These are phyloP conservation scores for Sminthopsis crassicaudata DNA, from an alignment of 2,113 vertebrate genomes.

Conservation along the genomic window DNA sequence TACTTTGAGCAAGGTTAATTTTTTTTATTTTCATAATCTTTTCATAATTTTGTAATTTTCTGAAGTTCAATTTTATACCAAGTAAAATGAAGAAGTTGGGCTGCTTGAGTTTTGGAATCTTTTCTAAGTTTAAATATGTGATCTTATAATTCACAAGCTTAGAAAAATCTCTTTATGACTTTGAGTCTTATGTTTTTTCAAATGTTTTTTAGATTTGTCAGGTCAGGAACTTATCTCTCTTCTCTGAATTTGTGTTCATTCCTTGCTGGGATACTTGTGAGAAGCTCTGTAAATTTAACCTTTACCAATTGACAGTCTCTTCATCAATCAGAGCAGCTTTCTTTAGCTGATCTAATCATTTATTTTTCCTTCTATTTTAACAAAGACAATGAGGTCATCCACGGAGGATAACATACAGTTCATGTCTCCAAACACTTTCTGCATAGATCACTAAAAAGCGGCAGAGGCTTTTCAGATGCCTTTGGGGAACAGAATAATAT, in stretches of 20 bases:
- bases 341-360: neutral
- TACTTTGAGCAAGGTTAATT: neutral
- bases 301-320: neutral
- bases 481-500: neutral
- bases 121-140: neutral
- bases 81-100: neutral
- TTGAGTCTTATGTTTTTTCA: neutral
- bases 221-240: neutral
- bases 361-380: neutral
- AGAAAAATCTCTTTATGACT: neutral
- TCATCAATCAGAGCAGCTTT: neutral
- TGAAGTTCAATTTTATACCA: neutral
- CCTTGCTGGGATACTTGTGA: neutral
- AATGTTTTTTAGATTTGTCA: neutral
- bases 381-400: neutral
- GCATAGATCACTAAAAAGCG: neutral
- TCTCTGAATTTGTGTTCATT: neutral
- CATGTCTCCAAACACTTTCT: neutral
- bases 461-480: neutral
- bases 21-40: neutral
- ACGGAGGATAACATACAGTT: neutral
- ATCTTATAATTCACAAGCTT: neutral
- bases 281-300: neutral
- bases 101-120: neutral
- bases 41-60: neutral